A percentile compares a stretch with the other conserved stretches of the same genome.
Conservation (phyloP, 2,888 invertebrate species). For the Lochmaea crataegi region DNA sequence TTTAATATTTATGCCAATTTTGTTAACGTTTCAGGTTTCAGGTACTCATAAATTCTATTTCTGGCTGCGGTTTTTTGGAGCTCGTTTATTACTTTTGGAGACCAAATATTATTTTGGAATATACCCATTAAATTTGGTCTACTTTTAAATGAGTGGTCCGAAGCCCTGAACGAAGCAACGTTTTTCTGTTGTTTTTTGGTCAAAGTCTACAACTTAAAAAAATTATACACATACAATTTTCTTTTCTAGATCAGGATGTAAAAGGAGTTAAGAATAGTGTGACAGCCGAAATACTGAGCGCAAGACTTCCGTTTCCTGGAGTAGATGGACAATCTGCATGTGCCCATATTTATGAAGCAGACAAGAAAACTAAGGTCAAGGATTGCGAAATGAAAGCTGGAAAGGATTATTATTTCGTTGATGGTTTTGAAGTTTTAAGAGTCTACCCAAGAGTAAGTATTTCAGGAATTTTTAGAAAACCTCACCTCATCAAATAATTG, state of each 20-base stretch:
- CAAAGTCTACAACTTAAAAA: too few relatives aligned
- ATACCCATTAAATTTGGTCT: too few relatives aligned
- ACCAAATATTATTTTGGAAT: too few relatives aligned
- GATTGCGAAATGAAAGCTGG: conserved; percentile 78
- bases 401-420: conserved; percentile 76
- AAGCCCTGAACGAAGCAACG: too few relatives aligned
- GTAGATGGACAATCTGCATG: conserved; percentile 80
- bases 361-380: conserved; percentile 70
- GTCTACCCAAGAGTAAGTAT: conserved; percentile 69
- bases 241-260: conserved; percentile 41
- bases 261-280: conserved; percentile 70
- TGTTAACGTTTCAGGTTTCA: too few relatives aligned
- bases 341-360: conserved; percentile 69
- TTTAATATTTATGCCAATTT: too few relatives aligned
- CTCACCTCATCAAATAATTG: too few relatives aligned
- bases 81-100: too few relatives aligned
- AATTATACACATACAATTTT: not conserved
- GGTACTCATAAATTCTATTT: too few relatives aligned
- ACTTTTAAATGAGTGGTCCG: too few relatives aligned
- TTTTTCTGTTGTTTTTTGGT: too few relatives aligned
- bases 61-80: too few relatives aligned
- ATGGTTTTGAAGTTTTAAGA: conserved; percentile 69
- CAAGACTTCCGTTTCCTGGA: conserved; percentile 80
- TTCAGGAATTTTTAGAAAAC: not conserved
- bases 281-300: conserved; percentile 71